phyloP scores from a whole-genome alignment of 2,888 invertebrate species.

The Yponomeuta evonymella region DNA sequence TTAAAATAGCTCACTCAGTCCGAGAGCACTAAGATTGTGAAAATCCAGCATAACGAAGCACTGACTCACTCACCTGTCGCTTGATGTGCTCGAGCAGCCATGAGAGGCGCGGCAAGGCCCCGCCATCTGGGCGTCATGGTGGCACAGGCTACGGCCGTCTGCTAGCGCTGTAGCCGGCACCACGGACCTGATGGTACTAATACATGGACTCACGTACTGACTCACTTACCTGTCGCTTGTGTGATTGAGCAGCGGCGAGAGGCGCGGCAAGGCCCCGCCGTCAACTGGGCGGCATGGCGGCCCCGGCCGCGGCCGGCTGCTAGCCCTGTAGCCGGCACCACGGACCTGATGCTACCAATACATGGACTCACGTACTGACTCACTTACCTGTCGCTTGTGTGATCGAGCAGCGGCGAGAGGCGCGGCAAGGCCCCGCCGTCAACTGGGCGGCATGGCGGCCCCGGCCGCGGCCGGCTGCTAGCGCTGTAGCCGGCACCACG shows the following conservation, averaged over 20 bases:
- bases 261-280: slow-evolving; percentile 65
- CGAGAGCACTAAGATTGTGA: too few species aligned
- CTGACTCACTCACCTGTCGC: slow-evolving; percentile 44
- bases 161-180: slow-evolving; percentile 25
- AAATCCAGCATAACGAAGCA: not conserved
- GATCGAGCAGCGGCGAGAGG: slow-evolving; percentile 62
- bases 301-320: slow-evolving; percentile 28
- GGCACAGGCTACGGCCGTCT: slow-evolving; percentile 33
- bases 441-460: slow-evolving; percentile 61
- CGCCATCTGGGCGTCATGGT: slow-evolving; percentile 68
- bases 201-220: not conserved
- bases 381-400: slow-evolving; percentile 52
- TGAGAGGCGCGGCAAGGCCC: slow-evolving; percentile 66
- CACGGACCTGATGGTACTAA: slow-evolving; percentile 11
- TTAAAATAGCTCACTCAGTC: too few species aligned
- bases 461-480: slow-evolving; percentile 33
- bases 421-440: slow-evolving; percentile 67
- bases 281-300: slow-evolving; percentile 66
- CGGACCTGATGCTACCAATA: too few species aligned
- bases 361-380: not conserved
- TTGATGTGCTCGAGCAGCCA: slow-evolving; percentile 51
- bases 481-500: slow-evolving; percentile 26
- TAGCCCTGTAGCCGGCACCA: too few species aligned
- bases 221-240: slow-evolving; percentile 51
- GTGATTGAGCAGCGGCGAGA: slow-evolving; percentile 60